Base-by-base conservation (phyloP, 2,113 vertebrate species). In the Notothenia coriiceps region DNA sequence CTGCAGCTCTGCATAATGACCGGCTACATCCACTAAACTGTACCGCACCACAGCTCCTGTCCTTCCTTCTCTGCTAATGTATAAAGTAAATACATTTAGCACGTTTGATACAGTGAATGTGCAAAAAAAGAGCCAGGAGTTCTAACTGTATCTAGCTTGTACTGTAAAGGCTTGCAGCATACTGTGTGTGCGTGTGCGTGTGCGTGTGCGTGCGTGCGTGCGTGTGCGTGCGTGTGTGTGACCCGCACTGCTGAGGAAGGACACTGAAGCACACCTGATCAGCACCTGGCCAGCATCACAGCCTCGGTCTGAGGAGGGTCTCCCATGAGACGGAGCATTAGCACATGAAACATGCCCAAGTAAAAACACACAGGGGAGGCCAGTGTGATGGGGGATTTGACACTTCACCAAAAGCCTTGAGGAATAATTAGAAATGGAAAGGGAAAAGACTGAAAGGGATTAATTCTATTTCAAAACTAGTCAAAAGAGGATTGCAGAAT, bases 1-100 rank as follows among this genome's bases (percentile, higher is more conserved):
- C 95, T 92, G 92, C 89, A 95, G 95, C 93, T 93, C 95, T 92
- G 95, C 92, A 94, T 95, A 96, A 95, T 95, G 96, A 96, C 93
- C 83, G 40, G 92, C 59, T 93, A 79, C 90, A 95, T 92, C 89
- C 93, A 93, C 95, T 92, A 90, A 86, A 92, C 91, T 87, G 71
- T 84, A 77, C 84, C 66, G 74, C 70, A 83, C 79, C 82, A 80
- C 82, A 74, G 84, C 75, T 81, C 40, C 22, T 65, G 11, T 56
- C 84, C 60, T 80, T 66, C 82, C 51, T 70, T 73, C 80, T 79
- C 29, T 60, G 57, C 61, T 69, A 67, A 55, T 33, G 66, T 51
- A 66, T 44, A 65, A n/a, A 66, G 57, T 4, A 55, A 25, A 69
- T 74, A 77, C 46, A 78, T 77, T 68, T 68, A 54, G 20, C n/a